A percentile compares a stretch with the other conserved stretches of the same genome.
These are phyloP conservation scores for Apamea sordens DNA, from an alignment of 2,888 invertebrate species.

Conservation along the genomic window DNA sequence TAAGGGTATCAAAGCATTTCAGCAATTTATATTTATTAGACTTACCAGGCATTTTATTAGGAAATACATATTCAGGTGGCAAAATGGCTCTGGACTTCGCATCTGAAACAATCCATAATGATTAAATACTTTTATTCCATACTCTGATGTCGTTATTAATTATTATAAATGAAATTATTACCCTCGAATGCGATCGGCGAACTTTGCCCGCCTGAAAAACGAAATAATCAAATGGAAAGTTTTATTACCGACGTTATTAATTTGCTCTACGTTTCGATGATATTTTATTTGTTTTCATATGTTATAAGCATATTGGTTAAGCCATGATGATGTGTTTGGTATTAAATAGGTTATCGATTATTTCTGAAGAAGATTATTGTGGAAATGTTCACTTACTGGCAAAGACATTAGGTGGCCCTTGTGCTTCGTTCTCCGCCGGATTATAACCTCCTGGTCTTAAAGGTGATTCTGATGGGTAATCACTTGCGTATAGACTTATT, in stretches of 20 bases:
- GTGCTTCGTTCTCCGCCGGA: background rate
- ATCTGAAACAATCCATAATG: conserved; percentile 68
- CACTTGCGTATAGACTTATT: conserved; percentile 19
- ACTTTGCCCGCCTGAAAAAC: conserved; percentile 59
- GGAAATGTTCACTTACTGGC: conserved; percentile 39
- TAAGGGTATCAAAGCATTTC: too few species aligned
- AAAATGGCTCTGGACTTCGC: conserved; percentile 72
- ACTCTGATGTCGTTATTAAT: conserved; percentile 47
- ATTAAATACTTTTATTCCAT: conserved; percentile 52
- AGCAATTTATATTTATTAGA: background rate
- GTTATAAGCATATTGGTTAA: conserved; percentile 2
- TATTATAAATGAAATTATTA: conserved; percentile 62
- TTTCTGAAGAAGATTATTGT: background rate
- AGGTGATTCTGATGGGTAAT: conserved; percentile 44
- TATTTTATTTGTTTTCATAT: conserved; percentile 20
- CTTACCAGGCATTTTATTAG: conserved; percentile 70
- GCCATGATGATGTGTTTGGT: background rate
- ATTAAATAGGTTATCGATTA: background rate
- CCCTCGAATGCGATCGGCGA: conserved; percentile 52
- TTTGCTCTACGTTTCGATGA: conserved; percentile 35
- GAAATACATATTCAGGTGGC: conserved; percentile 71
- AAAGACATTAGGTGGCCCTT: background rate
- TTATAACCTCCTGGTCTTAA: conserved; percentile 18
- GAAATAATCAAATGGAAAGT: conserved; percentile 53
- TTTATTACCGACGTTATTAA: conserved; percentile 51